Conservation (phyloP, 2,888 invertebrate genomes). For the Drosophila multiciliata region DNA sequence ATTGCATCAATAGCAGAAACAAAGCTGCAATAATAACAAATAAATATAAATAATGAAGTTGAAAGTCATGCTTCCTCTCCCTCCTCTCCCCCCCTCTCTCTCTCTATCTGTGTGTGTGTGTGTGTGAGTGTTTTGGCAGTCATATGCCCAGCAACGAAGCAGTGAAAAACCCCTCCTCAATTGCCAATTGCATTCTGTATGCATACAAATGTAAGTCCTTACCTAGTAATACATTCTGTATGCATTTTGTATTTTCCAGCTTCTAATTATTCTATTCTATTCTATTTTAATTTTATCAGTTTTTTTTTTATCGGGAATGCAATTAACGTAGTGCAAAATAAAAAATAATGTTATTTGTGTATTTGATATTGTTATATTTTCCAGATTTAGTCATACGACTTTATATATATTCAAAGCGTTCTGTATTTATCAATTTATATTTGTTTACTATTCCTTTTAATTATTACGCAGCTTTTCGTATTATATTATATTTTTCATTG, state of each 20-base stretch:
- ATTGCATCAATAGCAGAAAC: conserved; percentile 45
- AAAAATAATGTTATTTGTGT: too few relatives aligned
- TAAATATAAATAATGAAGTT: conserved; percentile 76
- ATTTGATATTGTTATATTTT: neutral
- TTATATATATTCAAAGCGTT: neutral
- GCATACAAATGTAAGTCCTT: neutral
- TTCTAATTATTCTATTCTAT: too few relatives aligned
- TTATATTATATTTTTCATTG: neutral
- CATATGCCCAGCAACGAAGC: conserved; percentile 8
- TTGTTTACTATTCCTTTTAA: neutral
- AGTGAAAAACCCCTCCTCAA: neutral
- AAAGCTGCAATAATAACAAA: conserved; percentile 55
- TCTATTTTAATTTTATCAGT: neutral
- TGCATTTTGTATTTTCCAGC: neutral
- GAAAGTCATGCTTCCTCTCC: conserved; percentile 61
- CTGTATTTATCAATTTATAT: neutral
- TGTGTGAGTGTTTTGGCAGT: conserved; percentile 7
- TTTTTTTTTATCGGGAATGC: neutral
- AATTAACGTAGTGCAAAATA: neutral
- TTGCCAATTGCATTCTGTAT: neutral
- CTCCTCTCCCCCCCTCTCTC: conserved; percentile 15
- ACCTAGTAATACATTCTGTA: too few relatives aligned
- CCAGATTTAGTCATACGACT: neutral
- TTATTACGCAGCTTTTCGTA: neutral
- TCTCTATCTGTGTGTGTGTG: conserved; percentile 6